Percentiles rank a stretch among this genome's conserved stretches.
These are phyloP conservation scores for Gobiocypris rarus DNA, from an alignment of 2,113 vertebrate species.

Conservation along the genomic window DNA sequence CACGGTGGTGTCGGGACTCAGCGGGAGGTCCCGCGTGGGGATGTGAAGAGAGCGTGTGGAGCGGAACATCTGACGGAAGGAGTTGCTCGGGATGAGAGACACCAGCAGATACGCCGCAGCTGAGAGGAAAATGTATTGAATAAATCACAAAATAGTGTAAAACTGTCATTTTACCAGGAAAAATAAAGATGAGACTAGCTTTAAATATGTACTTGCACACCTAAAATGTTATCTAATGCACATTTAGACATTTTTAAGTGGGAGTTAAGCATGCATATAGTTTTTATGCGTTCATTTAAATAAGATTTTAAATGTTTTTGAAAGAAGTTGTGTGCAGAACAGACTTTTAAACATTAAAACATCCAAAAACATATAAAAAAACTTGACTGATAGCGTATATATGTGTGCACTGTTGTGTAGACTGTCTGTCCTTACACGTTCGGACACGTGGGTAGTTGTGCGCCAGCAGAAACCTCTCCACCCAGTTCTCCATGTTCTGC, in stretches of 20 bases:
- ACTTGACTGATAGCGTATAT: neutral
- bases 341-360: too few relatives aligned
- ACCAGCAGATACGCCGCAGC: constrained; percentile 99
- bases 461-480: constrained; percentile 95
- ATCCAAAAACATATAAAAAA: too few relatives aligned
- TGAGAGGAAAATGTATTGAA: constrained; percentile 59
- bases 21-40: constrained; percentile 93
- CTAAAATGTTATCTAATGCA: neutral
- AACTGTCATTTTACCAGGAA: neutral
- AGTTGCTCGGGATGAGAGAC: constrained; percentile 99
- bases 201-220: neutral
- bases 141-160: neutral
- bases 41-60: constrained; percentile 97
- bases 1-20: constrained; percentile 96
- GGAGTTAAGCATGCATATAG: too few relatives aligned
- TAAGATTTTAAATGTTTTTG: neutral
- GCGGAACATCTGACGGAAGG: constrained; percentile 99
- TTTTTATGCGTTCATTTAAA: too few relatives aligned
- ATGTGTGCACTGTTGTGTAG: neutral
- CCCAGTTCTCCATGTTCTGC: constrained; percentile 99
- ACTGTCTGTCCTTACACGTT: constrained; percentile 84
- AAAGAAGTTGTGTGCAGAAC: neutral
- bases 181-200: neutral
- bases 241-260: neutral
- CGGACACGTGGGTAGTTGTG: constrained; percentile 99